A percentile compares a stretch with the other conserved stretches of the same genome.
phyloP scores from a whole-genome alignment of 2,113 vertebrate species.

The Hippocampus mohnikei region DNA sequence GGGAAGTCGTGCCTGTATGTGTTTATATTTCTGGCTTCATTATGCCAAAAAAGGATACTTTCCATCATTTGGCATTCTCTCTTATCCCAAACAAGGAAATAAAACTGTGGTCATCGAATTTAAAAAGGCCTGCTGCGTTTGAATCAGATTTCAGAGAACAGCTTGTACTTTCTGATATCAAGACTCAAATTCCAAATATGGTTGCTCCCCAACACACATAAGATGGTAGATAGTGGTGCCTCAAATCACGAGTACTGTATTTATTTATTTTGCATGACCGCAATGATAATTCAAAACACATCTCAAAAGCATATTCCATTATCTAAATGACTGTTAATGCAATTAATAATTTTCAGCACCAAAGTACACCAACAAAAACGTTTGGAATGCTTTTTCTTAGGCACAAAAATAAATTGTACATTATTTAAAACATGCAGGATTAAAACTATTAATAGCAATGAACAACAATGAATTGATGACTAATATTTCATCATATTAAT shows the following conservation, averaged over 20 bases:
- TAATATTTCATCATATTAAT: too few species aligned
- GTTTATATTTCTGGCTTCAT: slow-evolving; percentile 1
- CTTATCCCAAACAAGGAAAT: slow-evolving; percentile 19
- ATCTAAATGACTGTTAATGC: background rate
- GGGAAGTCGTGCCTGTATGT: background rate
- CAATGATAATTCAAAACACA: background rate
- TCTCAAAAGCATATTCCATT: background rate
- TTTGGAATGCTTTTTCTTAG: background rate
- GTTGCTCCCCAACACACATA: background rate
- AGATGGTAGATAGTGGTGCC: background rate
- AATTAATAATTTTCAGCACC: background rate
- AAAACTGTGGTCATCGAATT: slow-evolving; percentile 9
- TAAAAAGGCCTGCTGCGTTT: slow-evolving; percentile 7
- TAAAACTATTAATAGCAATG: too few species aligned
- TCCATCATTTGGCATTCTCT: background rate
- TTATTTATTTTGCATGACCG: background rate
- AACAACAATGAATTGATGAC: too few species aligned
- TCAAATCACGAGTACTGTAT: background rate
- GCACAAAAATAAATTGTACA: too few species aligned
- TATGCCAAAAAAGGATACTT: background rate
- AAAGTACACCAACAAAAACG: background rate
- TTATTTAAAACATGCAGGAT: too few species aligned
- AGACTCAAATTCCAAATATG: background rate
- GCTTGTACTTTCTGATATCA: background rate
- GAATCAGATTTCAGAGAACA: slow-evolving; percentile 19